Evolutionary conservation across 2,797 vertebrate genomes (phyloP), one percentile per base, ranked within the genome.

Genomic region (Amblyopsis hoosieri): DNA sequence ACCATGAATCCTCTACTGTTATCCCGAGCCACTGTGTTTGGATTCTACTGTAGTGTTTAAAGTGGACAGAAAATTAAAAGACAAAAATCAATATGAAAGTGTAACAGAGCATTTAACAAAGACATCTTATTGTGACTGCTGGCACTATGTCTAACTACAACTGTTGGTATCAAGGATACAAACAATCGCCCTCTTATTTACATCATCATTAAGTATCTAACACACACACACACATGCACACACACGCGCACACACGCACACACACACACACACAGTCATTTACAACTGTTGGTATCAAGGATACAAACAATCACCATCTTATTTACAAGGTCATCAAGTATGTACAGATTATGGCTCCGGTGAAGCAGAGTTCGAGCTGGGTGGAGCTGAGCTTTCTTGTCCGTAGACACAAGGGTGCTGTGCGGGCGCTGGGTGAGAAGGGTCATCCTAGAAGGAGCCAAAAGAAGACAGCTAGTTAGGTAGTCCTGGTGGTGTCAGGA

Each of bases 401-500:
- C 49, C 60, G n/a, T 8, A 67, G 59, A 71, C 68, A 74, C 66
- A 69, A 53, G 67, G n/a, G 66, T 46, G 74, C 64, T 31, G 50
- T 3, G 31, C 31, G 54, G 54, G 45, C 19, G 19, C 12, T 48
- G 47, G 50, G 45, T 57, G 47, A 58, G 37, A 42, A 45, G 46
- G 8, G 13, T 1, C 58, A 31, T 11, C 58, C 23, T 49, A 49
- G 60, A 51, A 50, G 15, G 13, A 45, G 51, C 29, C 15, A n/a
- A 48, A 54, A 23, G 33, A 15, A 60, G 48, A 59, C n/a, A 50
- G 60, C 45, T 46, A 52, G 69, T 92, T 90, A 96, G 9, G 87
- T 92, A 91, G 94, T 93, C 71, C 91, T 92, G 67, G 94, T 84
- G 62, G 79, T 90, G 50, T 94, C 91, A 1, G 91, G 75, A 45